Percentiles rank a stretch among this genome's conserved stretches.
Evolutionary conservation across 2,797 vertebrate species (phyloP).

Genomic region (Sciaenops ocellatus): DNA sequence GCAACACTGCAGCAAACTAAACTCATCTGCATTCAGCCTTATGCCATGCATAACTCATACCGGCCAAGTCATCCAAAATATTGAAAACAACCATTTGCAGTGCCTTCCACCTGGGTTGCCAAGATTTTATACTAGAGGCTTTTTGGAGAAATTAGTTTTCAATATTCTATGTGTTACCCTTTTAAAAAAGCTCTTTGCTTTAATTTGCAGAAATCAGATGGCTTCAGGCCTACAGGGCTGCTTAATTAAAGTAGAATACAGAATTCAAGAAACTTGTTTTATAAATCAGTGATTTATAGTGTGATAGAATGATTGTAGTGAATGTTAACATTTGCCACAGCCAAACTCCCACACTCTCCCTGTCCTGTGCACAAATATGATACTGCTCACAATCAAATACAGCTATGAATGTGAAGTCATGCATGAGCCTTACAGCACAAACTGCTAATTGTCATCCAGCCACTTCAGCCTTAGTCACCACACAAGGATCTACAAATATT

Average conservation of each 20-base stretch:
- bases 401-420: slow-evolving; percentile 46
- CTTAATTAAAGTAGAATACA: slow-evolving; percentile 43
- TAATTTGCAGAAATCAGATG: slow-evolving; percentile 50
- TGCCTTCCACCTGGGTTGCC: slow-evolving; percentile 35
- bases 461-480: slow-evolving; percentile 29
- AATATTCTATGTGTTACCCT: slow-evolving; percentile 23
- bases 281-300: slow-evolving; percentile 29
- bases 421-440: slow-evolving; percentile 40
- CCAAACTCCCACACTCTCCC: neutral
- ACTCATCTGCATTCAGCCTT: slow-evolving; percentile 35
- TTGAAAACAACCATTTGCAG: slow-evolving; percentile 44
- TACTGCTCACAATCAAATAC: slow-evolving; percentile 19
- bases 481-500: slow-evolving; percentile 44
- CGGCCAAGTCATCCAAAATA: slow-evolving; percentile 49
- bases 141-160: slow-evolving; percentile 39
- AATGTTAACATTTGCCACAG: slow-evolving; percentile 14
- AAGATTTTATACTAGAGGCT: slow-evolving; percentile 38
- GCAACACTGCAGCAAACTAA: slow-evolving; percentile 11
- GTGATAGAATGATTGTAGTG: slow-evolving; percentile 9
- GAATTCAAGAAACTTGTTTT: slow-evolving; percentile 19
- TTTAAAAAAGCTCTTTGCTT: slow-evolving; percentile 37
- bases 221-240: neutral
- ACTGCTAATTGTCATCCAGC: slow-evolving; percentile 50
- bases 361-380: slow-evolving; percentile 42
- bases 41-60: slow-evolving; percentile 10